Percentiles rank a stretch among this genome's conserved stretches.
These are phyloP conservation scores for Montipora cactus DNA, from an alignment of 64 coral and sea anemone species.

Conservation along the genomic window DNA sequence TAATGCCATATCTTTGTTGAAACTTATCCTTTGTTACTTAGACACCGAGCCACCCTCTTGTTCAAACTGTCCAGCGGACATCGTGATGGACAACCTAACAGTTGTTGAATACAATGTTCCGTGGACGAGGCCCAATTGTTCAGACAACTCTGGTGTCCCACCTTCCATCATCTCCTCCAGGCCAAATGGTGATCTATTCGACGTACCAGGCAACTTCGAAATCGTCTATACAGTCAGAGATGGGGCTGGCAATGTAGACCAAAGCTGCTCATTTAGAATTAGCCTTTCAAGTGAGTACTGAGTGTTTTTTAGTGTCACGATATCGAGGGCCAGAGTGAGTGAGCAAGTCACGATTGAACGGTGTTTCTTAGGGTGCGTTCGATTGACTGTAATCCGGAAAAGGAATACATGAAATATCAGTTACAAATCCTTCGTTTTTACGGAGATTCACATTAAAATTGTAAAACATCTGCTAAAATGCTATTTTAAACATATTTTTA, in stretches of 20 bases:
- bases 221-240: constrained; percentile 1
- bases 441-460: no score
- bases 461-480: no score
- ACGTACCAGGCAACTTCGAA: neutral
- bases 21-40: neutral
- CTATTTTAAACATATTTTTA: no score
- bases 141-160: constrained; percentile 50
- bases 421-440: no score
- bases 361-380: neutral
- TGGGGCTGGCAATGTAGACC: neutral
- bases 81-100: neutral
- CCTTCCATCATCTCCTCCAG: neutral
- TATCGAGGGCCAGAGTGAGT: no score
- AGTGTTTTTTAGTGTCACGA: neutral
- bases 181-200: neutral
- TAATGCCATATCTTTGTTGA: no score
- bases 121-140: constrained; percentile 45
- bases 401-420: no score
- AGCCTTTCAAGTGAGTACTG: constrained; percentile 52
- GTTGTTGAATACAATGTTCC: neutral
- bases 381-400: no score
- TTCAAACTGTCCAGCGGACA: constrained; percentile 18
- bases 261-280: constrained; percentile 47
- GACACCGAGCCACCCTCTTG: constrained; percentile 65
- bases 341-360: no score